Conservation (phyloP, 2,113 vertebrate genomes). For the Callionymus lyra region DNA sequence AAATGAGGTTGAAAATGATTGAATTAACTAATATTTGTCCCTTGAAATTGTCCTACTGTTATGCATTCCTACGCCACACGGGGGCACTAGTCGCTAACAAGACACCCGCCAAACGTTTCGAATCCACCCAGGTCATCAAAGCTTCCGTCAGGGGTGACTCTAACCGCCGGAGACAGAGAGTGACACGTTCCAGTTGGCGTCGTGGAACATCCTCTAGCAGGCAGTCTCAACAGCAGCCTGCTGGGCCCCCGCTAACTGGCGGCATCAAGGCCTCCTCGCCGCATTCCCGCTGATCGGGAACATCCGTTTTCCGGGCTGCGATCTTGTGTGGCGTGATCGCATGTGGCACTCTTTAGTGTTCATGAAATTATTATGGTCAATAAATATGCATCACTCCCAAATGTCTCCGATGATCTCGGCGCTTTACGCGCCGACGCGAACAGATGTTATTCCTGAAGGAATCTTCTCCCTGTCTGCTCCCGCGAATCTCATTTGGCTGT, state of each 20-base stretch:
- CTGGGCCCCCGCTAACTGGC: conserved; percentile 36
- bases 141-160: no score
- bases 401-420: conserved; percentile 28
- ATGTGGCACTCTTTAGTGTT: conserved; percentile 60
- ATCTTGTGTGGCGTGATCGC: conserved; percentile 40
- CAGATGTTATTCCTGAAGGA: conserved; percentile 66
- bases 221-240: conserved; percentile 4
- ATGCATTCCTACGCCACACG: no score
- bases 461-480: conserved; percentile 14
- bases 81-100: no score
- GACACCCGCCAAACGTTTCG: no score
- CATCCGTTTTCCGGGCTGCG: conserved; percentile 42
- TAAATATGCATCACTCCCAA: conserved; percentile 62
- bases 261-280: conserved; percentile 42
- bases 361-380: conserved; percentile 63
- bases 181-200: conserved; percentile 38
- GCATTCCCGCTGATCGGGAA: conserved; percentile 41
- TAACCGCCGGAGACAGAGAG: conserved; percentile 15
- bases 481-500: conserved; percentile 40
- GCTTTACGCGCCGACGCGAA: conserved; percentile 39
- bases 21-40: no score
- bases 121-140: no score
- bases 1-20: no score
- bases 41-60: no score
- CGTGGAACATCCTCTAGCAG: no score